Evolutionary conservation across 2,797 vertebrate genomes (phyloP).

Genomic region (Lithobates sylvaticus): DNA sequence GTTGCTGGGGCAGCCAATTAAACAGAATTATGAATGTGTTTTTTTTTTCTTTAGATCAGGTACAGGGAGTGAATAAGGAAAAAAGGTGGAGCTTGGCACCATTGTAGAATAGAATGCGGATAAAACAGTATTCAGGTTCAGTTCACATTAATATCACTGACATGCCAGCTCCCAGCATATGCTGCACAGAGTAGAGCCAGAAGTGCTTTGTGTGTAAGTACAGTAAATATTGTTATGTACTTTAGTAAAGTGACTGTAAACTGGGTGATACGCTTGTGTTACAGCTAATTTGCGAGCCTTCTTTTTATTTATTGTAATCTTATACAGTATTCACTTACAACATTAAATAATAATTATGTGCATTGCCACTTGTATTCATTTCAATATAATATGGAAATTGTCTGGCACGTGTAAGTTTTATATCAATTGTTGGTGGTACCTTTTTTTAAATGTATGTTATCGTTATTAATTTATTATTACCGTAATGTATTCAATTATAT

Average conservation of each 20-base stretch:
- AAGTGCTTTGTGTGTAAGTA: conserved; percentile 32
- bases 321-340: neutral
- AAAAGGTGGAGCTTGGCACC: neutral
- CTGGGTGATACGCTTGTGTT: neutral
- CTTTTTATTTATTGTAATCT: neutral
- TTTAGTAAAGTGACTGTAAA: neutral
- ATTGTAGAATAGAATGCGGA: neutral
- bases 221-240: conserved; percentile 14
- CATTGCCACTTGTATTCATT: no score
- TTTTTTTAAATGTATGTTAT: no score
- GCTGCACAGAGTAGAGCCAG: neutral
- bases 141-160: conserved; percentile 4
- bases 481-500: no score
- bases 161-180: neutral
- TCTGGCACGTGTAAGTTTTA: no score
- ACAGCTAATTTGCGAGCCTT: neutral
- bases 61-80: conserved; percentile 7
- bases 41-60: neutral
- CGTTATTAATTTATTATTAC: no score
- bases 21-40: conserved; percentile 8
- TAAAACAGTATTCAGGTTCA: conserved; percentile 53
- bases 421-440: no score
- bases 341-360: neutral
- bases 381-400: no score
- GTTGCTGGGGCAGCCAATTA: neutral